Base-by-base conservation (phyloP, 2,797 vertebrate genomes). In the Acipenser oxyrinchus region DNA sequence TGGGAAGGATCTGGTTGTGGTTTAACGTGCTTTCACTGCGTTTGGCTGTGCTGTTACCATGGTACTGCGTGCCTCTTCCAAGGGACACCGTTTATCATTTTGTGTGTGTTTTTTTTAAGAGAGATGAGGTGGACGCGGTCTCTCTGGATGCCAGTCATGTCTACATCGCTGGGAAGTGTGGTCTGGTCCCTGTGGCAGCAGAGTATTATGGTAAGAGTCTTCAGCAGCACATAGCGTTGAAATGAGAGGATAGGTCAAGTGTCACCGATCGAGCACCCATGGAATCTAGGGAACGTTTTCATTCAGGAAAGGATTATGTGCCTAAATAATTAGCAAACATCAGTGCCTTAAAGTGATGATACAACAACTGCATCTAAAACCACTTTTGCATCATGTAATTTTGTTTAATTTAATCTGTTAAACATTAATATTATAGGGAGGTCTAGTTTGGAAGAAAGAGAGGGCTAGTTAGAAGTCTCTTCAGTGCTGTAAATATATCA, bases 131-230 rank as follows among this genome's bases (percentile, higher is more conserved):
- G 55, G 94, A 96, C 52, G 93, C 92, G 0, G 93, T 91, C 64
- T 94, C 93, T 0, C 80, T 95, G 82, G 94, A 96, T 0, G 93
- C 93, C 49, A 93, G 92, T 1, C 93, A 95, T 49, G 76, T 88
- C 8, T 96, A 90, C 78, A 88, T 95, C 8, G 94, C 93, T 70
- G 92, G 90, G 50, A 91, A 80, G 76, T 96, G 94, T 74, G 93
- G 91, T 8, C 85, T 96, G 49, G 91, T 91, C 58, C 93, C 94
- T 10, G 92, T 94, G 12, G 93, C 90, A 68, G 87, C 90, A 4
- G 94, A 96, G 76, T 93, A 91, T 82, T 95, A 95, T 66, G 92
- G 94, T 94, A 75, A 84, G 84, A 71, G 49, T 60, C 18, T 63
- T 58, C 5, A 7, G 10, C 10, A n/a, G 0, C 7, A 63, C 9